Evolutionary conservation across 1,140 invertebrate species (phyloP).

Genomic region (Drosophila rufa): DNA sequence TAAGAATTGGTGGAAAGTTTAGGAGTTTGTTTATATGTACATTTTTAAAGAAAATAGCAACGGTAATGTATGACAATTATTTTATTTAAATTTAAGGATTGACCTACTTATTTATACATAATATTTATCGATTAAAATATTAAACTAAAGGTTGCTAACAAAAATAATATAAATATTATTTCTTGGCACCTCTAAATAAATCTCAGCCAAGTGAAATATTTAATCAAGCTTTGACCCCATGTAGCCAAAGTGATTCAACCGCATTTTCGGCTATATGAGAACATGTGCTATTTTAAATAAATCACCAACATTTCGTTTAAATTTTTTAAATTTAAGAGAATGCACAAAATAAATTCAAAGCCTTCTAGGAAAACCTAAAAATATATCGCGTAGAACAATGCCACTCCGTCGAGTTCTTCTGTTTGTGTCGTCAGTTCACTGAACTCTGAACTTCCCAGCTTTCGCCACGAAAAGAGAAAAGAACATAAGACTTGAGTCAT

Average conservation of each 20-base stretch:
- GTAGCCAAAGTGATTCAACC: neutral
- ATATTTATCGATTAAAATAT: too few relatives aligned
- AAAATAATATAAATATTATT: too few relatives aligned
- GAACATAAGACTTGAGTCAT: constrained; percentile 16
- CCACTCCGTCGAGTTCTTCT: neutral
- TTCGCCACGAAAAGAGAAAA: neutral
- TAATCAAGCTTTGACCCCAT: neutral
- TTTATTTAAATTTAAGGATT: neutral
- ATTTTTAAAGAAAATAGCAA: neutral
- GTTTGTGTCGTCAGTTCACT: constrained; percentile 13
- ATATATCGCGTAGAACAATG: neutral
- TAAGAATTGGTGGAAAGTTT: neutral
- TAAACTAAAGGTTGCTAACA: too few relatives aligned
- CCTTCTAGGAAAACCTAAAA: neutral
- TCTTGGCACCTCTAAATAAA: neutral
- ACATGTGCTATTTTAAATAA: neutral
- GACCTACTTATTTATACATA: too few relatives aligned
- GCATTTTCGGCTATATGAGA: neutral
- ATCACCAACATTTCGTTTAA: neutral
- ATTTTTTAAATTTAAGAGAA: neutral
- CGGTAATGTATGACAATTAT: constrained; percentile 18
- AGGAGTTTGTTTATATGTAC: neutral
- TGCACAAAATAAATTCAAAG: neutral
- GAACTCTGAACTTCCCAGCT: constrained; percentile 26
- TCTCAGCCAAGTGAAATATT: neutral